Base-by-base conservation (phyloP, 2,888 invertebrate species). In the Molanna angustata region DNA sequence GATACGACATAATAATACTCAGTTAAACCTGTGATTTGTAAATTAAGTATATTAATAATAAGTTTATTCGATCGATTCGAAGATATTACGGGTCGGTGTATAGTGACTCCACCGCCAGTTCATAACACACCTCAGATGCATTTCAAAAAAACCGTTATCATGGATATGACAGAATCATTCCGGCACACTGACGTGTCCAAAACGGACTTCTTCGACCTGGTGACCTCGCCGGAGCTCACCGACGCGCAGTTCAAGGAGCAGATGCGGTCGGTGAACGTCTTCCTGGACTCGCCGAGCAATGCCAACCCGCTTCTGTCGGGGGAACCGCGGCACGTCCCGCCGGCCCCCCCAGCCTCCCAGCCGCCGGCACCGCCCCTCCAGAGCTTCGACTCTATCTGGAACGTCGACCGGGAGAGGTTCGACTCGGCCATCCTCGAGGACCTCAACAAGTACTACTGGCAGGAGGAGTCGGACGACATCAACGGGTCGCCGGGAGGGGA, bases 181-280 rank as follows among this genome's bases (percentile, higher is more conserved):
- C 80, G 83, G 62, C 58, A 58, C 54, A 82, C 86, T 69, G 90
- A 90, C 76, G 79, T 90, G 72, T 84, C 88, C 64, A 90, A 90
- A 75, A 87, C 90, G 62, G 90, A 90, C 76, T 90, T 90, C 78
- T 91, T 91, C 74, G 90, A 91, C 74, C 90, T 90, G 73, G 90
- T 90, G 58, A 88, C 89, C 48, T 86, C 88, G 41, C 88, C 89
- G 54, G 88, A 87, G 64, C 80, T 87, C 65, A 83, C 82, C 66
- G 85, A 85, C 70, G 80, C 83, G 42, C 84, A 84, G 66, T 83
- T 82, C 68, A 80, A 82, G 66, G 80, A 83, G 68, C 83, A 83
- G 67, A 83, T 84, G 81, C 80, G 83, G 60, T 80, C 80, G 59
- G 82, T 84, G 58, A 83, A 83, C 70, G 82, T 83, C 62, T 84